These are phyloP conservation scores for Pinctada fucata DNA, from an alignment of 2,888 invertebrate genomes.

Conservation along the genomic window DNA sequence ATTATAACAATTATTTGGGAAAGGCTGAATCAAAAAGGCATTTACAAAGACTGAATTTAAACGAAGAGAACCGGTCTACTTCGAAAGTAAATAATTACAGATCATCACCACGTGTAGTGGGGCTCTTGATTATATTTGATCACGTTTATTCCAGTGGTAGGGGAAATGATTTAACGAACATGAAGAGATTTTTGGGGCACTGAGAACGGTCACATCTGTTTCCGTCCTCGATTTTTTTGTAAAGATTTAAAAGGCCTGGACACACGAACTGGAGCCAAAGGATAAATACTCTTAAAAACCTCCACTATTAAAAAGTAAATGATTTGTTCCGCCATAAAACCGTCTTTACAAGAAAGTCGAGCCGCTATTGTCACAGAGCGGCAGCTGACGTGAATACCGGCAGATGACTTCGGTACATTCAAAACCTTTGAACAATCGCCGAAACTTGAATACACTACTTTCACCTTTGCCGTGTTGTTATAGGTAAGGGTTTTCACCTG, in stretches of 20 bases:
- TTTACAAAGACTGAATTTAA: background rate
- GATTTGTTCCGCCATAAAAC: conserved; percentile 4
- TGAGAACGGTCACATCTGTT: conserved; percentile 2
- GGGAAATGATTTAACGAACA: background rate
- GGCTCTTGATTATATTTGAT: background rate
- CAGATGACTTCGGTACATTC: conserved; percentile 1
- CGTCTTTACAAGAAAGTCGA: background rate
- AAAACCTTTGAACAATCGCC: conserved; percentile 2
- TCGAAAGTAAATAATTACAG: background rate
- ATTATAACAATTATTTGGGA: conserved; percentile 1
- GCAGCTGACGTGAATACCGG: background rate
- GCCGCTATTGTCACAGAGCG: background rate
- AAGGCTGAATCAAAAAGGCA: background rate
- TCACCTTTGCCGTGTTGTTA: background rate
- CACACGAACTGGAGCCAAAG: background rate
- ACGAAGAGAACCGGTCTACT: background rate
- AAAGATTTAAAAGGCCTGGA: background rate
- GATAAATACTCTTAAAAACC: background rate
- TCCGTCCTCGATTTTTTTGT: background rate
- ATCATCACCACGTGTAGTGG: background rate
- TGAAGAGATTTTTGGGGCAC: background rate
- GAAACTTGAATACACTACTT: conserved; percentile 3
- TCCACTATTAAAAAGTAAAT: background rate
- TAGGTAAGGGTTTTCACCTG: background rate
- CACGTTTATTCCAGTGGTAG: background rate